phyloP scores from a whole-genome alignment of 2,888 invertebrate species.

The Meandrusa payeni region DNA sequence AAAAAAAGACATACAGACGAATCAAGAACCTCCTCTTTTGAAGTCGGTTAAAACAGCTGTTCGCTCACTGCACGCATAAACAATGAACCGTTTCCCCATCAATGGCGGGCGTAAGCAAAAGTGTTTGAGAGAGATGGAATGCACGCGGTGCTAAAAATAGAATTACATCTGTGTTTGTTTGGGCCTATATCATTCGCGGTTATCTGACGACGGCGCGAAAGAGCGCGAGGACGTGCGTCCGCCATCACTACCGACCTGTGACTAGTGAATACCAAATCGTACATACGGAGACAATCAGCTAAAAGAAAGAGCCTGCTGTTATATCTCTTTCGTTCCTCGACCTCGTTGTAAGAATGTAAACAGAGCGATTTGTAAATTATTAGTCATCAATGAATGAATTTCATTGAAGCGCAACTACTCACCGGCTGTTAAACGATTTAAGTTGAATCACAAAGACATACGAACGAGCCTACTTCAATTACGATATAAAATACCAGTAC shows the following conservation, averaged over 20 bases:
- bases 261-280: conserved; percentile 65
- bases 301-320: conserved; percentile 60
- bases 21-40: too few species aligned
- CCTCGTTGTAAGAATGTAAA: conserved; percentile 15
- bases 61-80: conserved; percentile 44
- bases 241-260: conserved; percentile 78
- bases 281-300: conserved; percentile 48
- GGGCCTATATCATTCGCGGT: conserved; percentile 68
- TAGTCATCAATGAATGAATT: conserved; percentile 22
- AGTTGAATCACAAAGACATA: too few species aligned
- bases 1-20: too few species aligned
- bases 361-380: conserved; percentile 22
- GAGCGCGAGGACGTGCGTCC: conserved; percentile 66
- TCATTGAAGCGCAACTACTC: conserved; percentile 19
- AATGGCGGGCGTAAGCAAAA: conserved; percentile 49
- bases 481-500: too few species aligned
- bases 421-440: too few species aligned
- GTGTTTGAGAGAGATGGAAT: conserved; percentile 43
- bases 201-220: conserved; percentile 58
- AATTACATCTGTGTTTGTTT: conserved; percentile 55
- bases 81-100: conserved; percentile 69
- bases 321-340: conserved; percentile 20
- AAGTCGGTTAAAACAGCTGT: conserved; percentile 9
- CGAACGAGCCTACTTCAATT: too few species aligned
- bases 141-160: conserved; percentile 36